A percentile compares a stretch with the other conserved stretches of the same genome.
These are phyloP conservation scores for Heliconius ethilla DNA, from an alignment of 2,888 invertebrate genomes.

Conservation along the genomic window DNA sequence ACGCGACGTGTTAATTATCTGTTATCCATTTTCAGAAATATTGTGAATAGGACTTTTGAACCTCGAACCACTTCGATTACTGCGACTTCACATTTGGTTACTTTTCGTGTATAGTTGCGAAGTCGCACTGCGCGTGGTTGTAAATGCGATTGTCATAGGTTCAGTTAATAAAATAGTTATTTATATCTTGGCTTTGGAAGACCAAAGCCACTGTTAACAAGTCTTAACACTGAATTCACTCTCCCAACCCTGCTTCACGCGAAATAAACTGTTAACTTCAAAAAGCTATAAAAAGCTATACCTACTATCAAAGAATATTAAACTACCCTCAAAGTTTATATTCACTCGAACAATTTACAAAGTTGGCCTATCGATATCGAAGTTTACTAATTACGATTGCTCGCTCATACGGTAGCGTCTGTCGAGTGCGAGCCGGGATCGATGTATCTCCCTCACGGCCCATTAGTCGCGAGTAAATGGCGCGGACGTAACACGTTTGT, in stretches of 20 bases:
- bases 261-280: not conserved
- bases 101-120: too few species aligned
- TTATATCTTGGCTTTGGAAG: too few species aligned
- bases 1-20: too few species aligned
- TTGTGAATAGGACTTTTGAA: too few species aligned
- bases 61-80: too few species aligned
- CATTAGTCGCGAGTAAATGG: slow-evolving; percentile 55
- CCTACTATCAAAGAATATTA: not conserved
- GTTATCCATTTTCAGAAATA: too few species aligned
- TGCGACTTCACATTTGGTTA: too few species aligned
- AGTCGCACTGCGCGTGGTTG: too few species aligned
- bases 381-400: slow-evolving; percentile 53
- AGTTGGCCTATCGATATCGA: slow-evolving; percentile 63
- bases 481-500: slow-evolving; percentile 39
- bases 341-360: slow-evolving; percentile 41
- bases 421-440: slow-evolving; percentile 36
- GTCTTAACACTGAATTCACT: too few species aligned
- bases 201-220: not conserved
- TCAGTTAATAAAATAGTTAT: too few species aligned
- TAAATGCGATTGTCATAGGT: too few species aligned
- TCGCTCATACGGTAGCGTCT: slow-evolving; percentile 43
- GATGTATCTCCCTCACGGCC: slow-evolving; percentile 62
- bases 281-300: not conserved
- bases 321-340: slow-evolving; percentile 25
- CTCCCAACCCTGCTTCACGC: not conserved